These are phyloP conservation scores for Buphagus erythrorhynchus DNA, from an alignment of 2,797 vertebrate species.

Conservation along the genomic window DNA sequence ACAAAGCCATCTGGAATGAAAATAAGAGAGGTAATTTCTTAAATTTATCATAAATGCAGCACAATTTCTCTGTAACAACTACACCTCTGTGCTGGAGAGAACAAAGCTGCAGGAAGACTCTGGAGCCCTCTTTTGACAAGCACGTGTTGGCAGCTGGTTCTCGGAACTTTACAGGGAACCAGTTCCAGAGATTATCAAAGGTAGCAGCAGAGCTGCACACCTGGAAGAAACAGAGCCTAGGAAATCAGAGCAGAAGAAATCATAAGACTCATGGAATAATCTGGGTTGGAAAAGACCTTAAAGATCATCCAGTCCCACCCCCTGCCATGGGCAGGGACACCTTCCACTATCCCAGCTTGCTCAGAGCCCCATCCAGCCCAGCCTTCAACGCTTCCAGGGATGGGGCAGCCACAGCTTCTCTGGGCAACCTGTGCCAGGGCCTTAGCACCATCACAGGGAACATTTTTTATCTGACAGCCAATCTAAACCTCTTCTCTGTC, in stretches of 20 bases:
- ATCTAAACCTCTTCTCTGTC: accelerated
- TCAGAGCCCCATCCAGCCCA: accelerated
- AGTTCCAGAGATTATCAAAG: neutral
- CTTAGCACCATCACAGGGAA: accelerated
- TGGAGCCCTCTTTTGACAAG: neutral
- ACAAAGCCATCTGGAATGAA: neutral
- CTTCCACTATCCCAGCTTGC: accelerated
- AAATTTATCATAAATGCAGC: neutral
- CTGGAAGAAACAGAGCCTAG: neutral
- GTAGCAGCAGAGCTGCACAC: neutral
- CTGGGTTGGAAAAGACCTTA: neutral
- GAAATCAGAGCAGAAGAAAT: neutral
- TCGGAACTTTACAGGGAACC: neutral
- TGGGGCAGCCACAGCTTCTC: neutral
- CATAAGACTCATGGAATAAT: neutral
- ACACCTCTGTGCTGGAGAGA: neutral
- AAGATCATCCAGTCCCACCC: accelerated
- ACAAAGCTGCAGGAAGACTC: neutral
- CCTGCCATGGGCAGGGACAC: neutral
- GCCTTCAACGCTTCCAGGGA: accelerated
- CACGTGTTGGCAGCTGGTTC: neutral
- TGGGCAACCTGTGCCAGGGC: neutral
- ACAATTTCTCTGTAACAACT: neutral
- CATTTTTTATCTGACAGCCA: accelerated
- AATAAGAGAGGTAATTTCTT: neutral